Evolutionary conservation across 2,888 invertebrate species (phyloP), one percentile per base, ranked within the genome.

Genomic region (Cremastinae sp.): DNA sequence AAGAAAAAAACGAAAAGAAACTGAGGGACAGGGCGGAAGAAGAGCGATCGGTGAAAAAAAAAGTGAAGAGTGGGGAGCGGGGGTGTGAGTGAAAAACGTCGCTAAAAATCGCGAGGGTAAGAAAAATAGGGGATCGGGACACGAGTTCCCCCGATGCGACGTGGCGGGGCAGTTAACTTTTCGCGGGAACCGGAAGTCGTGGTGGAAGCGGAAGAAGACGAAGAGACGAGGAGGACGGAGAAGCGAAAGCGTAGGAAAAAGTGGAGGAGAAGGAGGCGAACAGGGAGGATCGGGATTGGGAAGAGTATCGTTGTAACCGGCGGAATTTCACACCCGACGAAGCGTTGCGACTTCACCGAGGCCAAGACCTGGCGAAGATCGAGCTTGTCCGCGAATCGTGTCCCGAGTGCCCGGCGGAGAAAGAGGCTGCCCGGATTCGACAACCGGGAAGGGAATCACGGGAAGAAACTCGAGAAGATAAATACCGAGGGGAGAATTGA

Each of bases 291-390:
- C 28, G 28, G 5, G 2, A 28, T 28, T 28, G 28, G 43, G 69
- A 68, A 73, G 12, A 34, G 56, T 16, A 28, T 58, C 58, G 41
- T 45, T n/a, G 65, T 28, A 14, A 49, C 38, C 53, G 65, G 70
- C 5, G 75, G 61, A 36, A 68, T 64, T 74, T 65, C 20, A 34
- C 72, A 47, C 20, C 41, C 69, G 70, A 45, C 45, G 18, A 70
- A 75, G 70, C 61, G 72, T 72, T 69, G 66, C 69, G 74, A 78
- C 74, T 78, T 78, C 68, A 68, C 72, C 41, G 80, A 66, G 64
- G 58, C 71, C 49, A 74, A 74, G 58, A 77, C 69, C 45, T 74
- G 76, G 76, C 73, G 64, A 61, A 74, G 73, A 71, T 66, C 53
- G 18, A 12, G 28, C 34, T 12, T 36, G 8, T 47, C 14, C 54